Percentiles rank a stretch among this genome's conserved stretches.
Evolutionary conservation across 2,888 invertebrate species (phyloP).

Genomic region (Julus scanicus): DNA sequence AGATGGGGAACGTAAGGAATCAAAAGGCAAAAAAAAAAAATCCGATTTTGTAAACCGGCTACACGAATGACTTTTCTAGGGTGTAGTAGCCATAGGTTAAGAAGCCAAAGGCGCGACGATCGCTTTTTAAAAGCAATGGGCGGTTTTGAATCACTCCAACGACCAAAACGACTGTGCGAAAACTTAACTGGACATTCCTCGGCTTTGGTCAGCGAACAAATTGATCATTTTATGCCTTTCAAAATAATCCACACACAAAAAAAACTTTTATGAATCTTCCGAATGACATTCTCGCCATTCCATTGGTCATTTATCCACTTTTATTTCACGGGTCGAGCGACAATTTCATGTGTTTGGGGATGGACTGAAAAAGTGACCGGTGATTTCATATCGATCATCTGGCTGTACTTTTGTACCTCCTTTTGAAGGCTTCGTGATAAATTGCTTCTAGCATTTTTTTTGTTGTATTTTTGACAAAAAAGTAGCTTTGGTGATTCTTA

Average conservation of each 20-base stretch:
- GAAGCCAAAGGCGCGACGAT: background rate
- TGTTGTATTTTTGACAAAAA: background rate
- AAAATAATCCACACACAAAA: background rate
- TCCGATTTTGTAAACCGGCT: background rate
- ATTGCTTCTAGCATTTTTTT: background rate
- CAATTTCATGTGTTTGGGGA: background rate
- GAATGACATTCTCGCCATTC: background rate
- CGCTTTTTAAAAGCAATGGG: slow-evolving; percentile 11
- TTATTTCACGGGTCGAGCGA: background rate
- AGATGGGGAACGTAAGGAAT: slow-evolving; percentile 14
- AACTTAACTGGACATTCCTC: slow-evolving; percentile 34
- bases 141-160: background rate
- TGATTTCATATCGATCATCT: slow-evolving; percentile 11
- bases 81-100: background rate
- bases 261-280: background rate
- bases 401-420: background rate
- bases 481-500: background rate
- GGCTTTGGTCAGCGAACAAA: slow-evolving; percentile 1
- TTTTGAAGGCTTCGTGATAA: background rate
- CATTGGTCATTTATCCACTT: background rate
- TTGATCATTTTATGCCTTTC: slow-evolving; percentile 20
- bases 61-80: background rate
- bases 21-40: background rate
- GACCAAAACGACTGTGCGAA: background rate
- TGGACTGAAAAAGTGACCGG: background rate